Evolutionary conservation across 2,797 vertebrate species (phyloP).

Genomic region (Apodemus agrarius): DNA sequence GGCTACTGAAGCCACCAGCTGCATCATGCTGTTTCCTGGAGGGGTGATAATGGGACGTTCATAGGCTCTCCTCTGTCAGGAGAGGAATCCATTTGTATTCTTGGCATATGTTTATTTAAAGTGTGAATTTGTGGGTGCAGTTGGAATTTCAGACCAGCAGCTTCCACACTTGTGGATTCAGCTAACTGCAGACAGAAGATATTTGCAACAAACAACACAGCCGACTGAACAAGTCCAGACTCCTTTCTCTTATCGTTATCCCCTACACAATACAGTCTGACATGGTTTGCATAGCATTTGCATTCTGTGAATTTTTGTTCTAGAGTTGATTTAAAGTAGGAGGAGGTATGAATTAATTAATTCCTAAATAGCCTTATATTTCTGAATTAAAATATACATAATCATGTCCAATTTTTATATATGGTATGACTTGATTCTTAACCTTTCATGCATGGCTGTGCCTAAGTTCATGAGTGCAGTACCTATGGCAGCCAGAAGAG

Average conservation of each 20-base stretch:
- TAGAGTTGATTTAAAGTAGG: neutral
- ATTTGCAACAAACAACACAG: neutral
- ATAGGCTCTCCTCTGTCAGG: neutral
- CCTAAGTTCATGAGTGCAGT: neutral
- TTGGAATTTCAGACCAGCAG: neutral
- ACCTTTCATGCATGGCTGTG: neutral
- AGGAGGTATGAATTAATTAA: neutral
- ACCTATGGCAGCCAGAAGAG: neutral
- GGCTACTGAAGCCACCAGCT: neutral
- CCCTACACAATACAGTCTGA: neutral
- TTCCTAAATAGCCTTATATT: constrained; percentile 25
- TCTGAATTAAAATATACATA: constrained; percentile 36
- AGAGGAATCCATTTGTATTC: neutral
- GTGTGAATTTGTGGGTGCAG: neutral
- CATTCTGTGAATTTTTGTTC: neutral
- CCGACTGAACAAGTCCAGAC: neutral
- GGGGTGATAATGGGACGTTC: neutral
- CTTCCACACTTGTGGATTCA: neutral
- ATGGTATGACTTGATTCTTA: neutral
- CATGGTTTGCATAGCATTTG: neutral
- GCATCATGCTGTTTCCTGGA: neutral
- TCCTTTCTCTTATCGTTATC: neutral
- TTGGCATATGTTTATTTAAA: neutral
- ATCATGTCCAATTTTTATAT: neutral
- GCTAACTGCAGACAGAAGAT: neutral